Conservation (phyloP, 2,888 invertebrate genomes). For the Allolobophora icterica region DNA sequence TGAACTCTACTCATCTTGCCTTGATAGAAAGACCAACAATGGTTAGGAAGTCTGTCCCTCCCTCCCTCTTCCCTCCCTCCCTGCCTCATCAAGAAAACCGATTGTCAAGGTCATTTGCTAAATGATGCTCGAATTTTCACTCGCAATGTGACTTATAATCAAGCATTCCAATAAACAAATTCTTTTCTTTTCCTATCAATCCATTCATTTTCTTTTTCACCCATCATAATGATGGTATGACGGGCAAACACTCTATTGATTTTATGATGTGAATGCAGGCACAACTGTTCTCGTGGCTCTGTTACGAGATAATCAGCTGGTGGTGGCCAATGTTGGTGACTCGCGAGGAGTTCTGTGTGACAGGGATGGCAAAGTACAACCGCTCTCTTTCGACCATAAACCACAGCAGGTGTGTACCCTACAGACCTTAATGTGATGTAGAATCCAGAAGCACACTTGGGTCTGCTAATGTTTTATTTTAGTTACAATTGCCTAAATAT, state of each 20-base stretch:
- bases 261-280: constrained; percentile 68
- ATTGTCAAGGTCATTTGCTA: too few species aligned
- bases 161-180: too few species aligned
- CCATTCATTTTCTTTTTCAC: too few species aligned
- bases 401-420: constrained; percentile 81
- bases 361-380: constrained; percentile 84
- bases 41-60: too few species aligned
- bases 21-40: too few species aligned
- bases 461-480: background rate
- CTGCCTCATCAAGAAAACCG: too few species aligned
- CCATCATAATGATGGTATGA: too few species aligned
- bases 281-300: constrained; percentile 91
- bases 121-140: too few species aligned
- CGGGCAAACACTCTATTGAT: too few species aligned
- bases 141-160: too few species aligned
- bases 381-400: constrained; percentile 93
- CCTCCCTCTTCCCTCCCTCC: too few species aligned
- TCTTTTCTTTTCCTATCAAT: too few species aligned
- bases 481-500: background rate
- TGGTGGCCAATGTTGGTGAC: constrained; percentile 95
- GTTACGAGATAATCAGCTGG: constrained; percentile 79
- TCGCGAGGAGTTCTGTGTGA: constrained; percentile 95
- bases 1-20: background rate
- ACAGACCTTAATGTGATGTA: background rate
- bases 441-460: background rate